A percentile compares a stretch with the other conserved stretches of the same genome.
Evolutionary conservation across 1,140 invertebrate genomes (phyloP).

Genomic region (Temnothorax longispinosus): DNA sequence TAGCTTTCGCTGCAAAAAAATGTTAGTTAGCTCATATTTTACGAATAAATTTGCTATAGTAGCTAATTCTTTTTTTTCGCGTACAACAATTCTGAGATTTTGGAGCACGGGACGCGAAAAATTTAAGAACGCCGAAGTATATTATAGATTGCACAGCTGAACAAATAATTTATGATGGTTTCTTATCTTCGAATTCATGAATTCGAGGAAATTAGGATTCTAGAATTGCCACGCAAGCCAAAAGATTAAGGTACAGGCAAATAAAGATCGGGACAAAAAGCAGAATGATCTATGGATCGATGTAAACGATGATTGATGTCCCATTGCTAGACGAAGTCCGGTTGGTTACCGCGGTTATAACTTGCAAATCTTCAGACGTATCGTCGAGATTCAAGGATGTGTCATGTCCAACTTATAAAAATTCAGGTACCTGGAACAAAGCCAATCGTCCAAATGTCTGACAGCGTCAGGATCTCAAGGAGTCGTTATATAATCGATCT

Average conservation of each 20-base stretch:
- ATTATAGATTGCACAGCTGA: background rate
- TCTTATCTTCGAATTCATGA: background rate
- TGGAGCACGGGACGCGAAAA: background rate
- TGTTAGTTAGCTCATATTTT: too few species aligned
- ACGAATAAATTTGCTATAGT: too few species aligned
- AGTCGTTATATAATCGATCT: constrained; percentile 35
- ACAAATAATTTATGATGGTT: background rate
- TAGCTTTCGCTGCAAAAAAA: too few species aligned
- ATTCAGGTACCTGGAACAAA: background rate
- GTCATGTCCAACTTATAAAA: background rate
- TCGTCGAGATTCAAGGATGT: background rate
- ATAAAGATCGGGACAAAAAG: background rate
- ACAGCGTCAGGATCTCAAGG: background rate
- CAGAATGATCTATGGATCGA: background rate
- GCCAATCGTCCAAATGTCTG: background rate
- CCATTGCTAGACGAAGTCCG: background rate
- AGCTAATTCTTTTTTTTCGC: too few species aligned
- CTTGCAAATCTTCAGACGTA: background rate
- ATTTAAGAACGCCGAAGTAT: background rate
- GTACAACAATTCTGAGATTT: background rate
- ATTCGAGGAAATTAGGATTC: background rate
- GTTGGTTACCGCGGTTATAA: background rate
- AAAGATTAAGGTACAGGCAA: background rate
- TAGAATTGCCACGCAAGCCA: background rate
- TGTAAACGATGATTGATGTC: background rate